A percentile compares a stretch with the other conserved stretches of the same genome.
phyloP scores from a whole-genome alignment of 2,888 invertebrate genomes.

The Meta bourneti region DNA sequence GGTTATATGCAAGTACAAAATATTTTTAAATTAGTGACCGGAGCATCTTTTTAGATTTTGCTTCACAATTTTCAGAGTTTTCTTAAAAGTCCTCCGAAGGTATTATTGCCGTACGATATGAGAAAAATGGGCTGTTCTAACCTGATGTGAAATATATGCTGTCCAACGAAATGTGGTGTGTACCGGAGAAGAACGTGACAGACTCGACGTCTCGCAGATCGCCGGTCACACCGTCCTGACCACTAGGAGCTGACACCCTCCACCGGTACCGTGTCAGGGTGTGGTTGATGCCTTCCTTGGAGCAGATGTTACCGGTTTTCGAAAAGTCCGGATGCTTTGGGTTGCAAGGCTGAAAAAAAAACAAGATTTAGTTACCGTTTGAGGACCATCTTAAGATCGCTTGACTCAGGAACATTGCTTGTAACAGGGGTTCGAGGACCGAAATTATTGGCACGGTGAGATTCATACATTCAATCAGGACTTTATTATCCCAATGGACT shows the following conservation, averaged over 20 bases:
- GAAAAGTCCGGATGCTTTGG: constrained; percentile 80
- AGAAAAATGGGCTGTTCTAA: constrained; percentile 60
- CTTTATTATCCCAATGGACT: neutral
- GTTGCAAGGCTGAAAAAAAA: constrained; percentile 80
- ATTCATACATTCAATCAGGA: constrained; percentile 33
- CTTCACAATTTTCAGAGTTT: too few species aligned
- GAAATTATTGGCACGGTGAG: too few species aligned
- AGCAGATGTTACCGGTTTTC: constrained; percentile 79
- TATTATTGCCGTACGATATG: too few species aligned
- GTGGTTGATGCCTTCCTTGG: constrained; percentile 80
- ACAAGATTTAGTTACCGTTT: neutral
- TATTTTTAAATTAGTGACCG: too few species aligned
- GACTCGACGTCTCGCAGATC: constrained; percentile 80
- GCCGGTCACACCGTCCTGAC: constrained; percentile 79
- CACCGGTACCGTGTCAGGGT: constrained; percentile 80
- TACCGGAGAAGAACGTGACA: constrained; percentile 80
- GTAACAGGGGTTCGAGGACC: too few species aligned
- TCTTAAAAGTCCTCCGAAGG: too few species aligned
- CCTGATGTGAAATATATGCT: constrained; percentile 81
- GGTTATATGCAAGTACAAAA: too few species aligned
- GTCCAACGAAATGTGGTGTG: constrained; percentile 80
- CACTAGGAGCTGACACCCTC: constrained; percentile 80
- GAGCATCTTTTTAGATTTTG: too few species aligned
- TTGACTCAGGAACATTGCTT: too few species aligned
- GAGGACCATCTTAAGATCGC: neutral